Conservation (phyloP, 2,113 vertebrate species). For the Crotalus helleri region DNA sequence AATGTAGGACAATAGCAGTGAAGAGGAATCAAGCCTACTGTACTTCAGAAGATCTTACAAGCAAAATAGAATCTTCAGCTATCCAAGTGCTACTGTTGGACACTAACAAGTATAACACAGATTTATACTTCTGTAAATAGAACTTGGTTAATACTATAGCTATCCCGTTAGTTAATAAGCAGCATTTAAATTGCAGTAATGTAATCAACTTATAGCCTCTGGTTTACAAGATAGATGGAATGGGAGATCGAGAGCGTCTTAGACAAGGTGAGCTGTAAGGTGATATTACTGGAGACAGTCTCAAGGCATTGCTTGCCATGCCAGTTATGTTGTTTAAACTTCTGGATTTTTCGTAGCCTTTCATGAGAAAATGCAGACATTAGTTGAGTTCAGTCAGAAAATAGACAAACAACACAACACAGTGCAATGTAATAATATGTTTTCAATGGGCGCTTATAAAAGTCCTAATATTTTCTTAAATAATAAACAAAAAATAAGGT, state of each 20-base stretch:
- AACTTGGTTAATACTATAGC: constrained; percentile 68
- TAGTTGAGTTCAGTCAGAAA: constrained; percentile 81
- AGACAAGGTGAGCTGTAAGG: constrained; percentile 93
- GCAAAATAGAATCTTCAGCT: constrained; percentile 64
- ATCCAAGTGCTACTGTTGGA: constrained; percentile 64
- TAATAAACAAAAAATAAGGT: constrained; percentile 23
- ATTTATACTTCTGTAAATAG: constrained; percentile 63
- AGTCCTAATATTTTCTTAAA: constrained; percentile 47
- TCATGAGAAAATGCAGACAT: constrained; percentile 84
- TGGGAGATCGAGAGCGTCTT: constrained; percentile 89
- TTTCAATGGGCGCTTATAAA: constrained; percentile 52
- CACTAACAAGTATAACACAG: constrained; percentile 68
- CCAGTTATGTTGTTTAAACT: constrained; percentile 97
- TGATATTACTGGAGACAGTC: constrained; percentile 91
- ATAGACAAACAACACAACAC: constrained; percentile 81
- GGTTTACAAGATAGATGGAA: constrained; percentile 91
- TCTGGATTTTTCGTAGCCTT: constrained; percentile 95
- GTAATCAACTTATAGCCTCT: constrained; percentile 65
- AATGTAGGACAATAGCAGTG: constrained; percentile 60
- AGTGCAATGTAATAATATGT: constrained; percentile 70
- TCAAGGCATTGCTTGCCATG: constrained; percentile 87
- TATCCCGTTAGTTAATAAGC: constrained; percentile 62
- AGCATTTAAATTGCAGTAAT: constrained; percentile 63
- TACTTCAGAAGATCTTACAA: constrained; percentile 65
- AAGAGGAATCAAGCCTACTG: constrained; percentile 63